A percentile compares a stretch with the other conserved stretches of the same genome.
phyloP scores from a whole-genome alignment of 2,797 vertebrate species.

The Syndactyla subalaris region DNA sequence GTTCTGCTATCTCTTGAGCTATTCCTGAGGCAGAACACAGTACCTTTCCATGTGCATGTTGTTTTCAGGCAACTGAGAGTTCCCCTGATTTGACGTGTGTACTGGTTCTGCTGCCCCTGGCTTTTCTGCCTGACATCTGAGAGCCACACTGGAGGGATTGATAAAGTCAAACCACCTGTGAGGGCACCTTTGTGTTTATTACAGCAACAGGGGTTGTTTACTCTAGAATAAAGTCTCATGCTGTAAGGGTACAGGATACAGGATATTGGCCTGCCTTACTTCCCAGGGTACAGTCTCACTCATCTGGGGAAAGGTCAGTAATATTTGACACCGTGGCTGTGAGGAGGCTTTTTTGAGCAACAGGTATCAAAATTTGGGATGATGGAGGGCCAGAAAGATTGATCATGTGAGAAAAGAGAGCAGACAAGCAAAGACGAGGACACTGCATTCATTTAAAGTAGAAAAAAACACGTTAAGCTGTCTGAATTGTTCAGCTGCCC shows the following conservation, averaged over 20 bases:
- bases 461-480: background rate
- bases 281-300: background rate
- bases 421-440: background rate
- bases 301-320: background rate
- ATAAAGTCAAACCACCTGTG: background rate
- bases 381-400: background rate
- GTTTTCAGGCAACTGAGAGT: background rate
- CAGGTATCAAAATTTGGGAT: background rate
- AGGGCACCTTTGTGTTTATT: background rate
- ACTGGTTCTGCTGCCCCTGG: background rate
- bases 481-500: background rate
- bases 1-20: constrained; percentile 2
- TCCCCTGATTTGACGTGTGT: background rate
- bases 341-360: background rate
- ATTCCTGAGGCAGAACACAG: background rate
- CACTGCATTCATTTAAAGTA: background rate
- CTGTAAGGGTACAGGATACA: background rate
- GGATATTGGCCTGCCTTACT: background rate
- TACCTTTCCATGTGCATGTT: background rate
- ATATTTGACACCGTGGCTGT: background rate
- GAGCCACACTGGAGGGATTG: background rate
- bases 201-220: background rate
- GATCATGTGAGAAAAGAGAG: background rate
- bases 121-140: background rate
- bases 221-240: background rate